Evolutionary conservation across 1,140 invertebrate genomes (phyloP), one percentile per base, ranked within the genome.

Genomic region (Anadara kagoshimensis): DNA sequence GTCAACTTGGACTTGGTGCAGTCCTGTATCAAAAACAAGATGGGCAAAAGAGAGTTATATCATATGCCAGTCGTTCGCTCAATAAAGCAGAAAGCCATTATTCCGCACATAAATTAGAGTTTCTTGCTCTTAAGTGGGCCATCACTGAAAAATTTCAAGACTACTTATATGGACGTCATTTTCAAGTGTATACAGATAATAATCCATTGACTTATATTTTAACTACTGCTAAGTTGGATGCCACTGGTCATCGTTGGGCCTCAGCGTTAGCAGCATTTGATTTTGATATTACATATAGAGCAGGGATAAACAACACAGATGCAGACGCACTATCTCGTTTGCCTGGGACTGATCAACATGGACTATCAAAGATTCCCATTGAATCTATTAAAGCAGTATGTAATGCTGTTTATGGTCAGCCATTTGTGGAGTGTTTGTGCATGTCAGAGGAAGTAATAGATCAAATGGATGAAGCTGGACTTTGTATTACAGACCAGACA

Each of bases 101-200:
- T 36, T 36, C 29, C 2, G 29, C 29, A 36, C 7, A 36, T 36
- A 36, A 36, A 36, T 36, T 36, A 36, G 29, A 36, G 29, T 36
- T 36, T 36, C 29, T 36, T 3, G 29, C 29, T 36, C 29, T 36
- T 7, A 36, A 36, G 29, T 36, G 29, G 29, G 29, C 29, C 29
- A 36, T 76, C 10, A 64, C 77, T 16, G 68, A 79, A 8, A 79
- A 76, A 36, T 72, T 79, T 61, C n/a, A 69, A 24, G 68, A 76
- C 69, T 79, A 79, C 61, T 54, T 79, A 20, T 79, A 69, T 44
- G 57, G 69, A 18, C 7, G 29, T 36, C 29, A 36, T 36, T 36
- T 36, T 36, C 29, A 36, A 36, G 29, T 36, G 7, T 36, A 53
- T 43, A 59, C 61, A 57, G 71, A 73, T 43, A 73, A 73, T 53